Conservation (phyloP, 2,797 vertebrate genomes). For the Tangara arthus region DNA sequence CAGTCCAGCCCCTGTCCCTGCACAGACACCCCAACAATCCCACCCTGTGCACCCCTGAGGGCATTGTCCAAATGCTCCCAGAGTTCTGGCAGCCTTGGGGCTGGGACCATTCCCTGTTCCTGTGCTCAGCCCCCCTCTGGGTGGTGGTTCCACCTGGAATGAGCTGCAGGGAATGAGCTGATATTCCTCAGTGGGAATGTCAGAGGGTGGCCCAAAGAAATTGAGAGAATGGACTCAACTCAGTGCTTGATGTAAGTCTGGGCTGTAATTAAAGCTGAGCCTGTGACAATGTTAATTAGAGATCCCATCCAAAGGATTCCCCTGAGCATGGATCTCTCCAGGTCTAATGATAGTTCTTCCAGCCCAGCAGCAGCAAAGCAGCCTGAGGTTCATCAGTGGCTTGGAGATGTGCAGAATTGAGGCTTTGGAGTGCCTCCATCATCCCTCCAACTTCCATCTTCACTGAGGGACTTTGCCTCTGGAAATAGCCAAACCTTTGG, state of each 20-base stretch:
- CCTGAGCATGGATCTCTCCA: not conserved
- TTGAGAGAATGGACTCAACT: not conserved
- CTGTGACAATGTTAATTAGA: not conserved
- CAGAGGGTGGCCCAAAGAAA: not conserved
- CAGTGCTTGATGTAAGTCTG: not conserved
- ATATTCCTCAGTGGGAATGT: not conserved
- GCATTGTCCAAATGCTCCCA: accelerated
- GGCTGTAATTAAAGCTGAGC: not conserved
- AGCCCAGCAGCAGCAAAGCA: not conserved
- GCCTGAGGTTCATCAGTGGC: not conserved
- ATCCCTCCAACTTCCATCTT: not conserved
- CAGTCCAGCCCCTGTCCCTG: no score
- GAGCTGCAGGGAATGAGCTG: not conserved
- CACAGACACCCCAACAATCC: not conserved
- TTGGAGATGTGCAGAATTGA: not conserved
- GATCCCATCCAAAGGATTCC: not conserved
- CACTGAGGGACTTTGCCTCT: not conserved
- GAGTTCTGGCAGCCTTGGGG: not conserved
- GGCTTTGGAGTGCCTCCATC: not conserved
- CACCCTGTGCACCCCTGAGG: not conserved
- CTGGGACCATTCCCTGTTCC: not conserved
- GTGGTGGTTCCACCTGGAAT: not conserved
- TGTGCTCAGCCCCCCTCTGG: not conserved
- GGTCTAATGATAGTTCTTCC: not conserved
- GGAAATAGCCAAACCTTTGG: not conserved